A percentile compares a stretch with the other conserved stretches of the same genome.
phyloP scores from a whole-genome alignment of 1,140 invertebrate genomes.

The Drosophila kohkoa region DNA sequence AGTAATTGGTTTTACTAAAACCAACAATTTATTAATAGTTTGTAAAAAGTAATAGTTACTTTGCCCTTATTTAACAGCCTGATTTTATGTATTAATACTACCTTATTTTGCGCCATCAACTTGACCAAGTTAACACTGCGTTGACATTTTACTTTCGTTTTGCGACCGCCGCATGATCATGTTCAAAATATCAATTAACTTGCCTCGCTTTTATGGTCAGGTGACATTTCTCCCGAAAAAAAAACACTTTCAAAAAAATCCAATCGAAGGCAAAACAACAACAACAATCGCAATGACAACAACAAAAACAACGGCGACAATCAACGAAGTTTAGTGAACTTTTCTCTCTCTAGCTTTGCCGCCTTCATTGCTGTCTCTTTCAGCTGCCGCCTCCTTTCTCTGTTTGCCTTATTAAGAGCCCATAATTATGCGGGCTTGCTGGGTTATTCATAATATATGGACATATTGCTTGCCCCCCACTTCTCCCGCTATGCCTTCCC shows the following conservation, averaged over 20 bases:
- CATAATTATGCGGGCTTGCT: slow-evolving; percentile 68
- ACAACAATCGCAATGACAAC: slow-evolving; percentile 36
- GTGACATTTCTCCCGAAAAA: slow-evolving; percentile 35
- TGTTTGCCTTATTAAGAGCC: slow-evolving; percentile 49
- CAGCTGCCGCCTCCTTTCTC: slow-evolving; percentile 33
- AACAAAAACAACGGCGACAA: slow-evolving; percentile 12
- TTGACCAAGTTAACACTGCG: slow-evolving; percentile 5
- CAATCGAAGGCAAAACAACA: slow-evolving; percentile 19
- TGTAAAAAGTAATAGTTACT: background rate
- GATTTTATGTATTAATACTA: background rate
- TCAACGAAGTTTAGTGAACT: slow-evolving; percentile 68
- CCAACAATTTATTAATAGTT: no score
- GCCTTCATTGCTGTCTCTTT: background rate
- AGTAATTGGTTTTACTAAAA: no score
- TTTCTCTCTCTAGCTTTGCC: slow-evolving; percentile 9
- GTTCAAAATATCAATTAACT: slow-evolving; percentile 43
- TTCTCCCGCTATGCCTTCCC: background rate
- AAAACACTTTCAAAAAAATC: slow-evolving; percentile 41
- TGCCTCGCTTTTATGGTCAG: slow-evolving; percentile 50
- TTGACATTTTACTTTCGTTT: slow-evolving; percentile 44
- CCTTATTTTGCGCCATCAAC: background rate
- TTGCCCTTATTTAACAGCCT: background rate
- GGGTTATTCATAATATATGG: slow-evolving; percentile 30
- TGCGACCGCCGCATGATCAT: slow-evolving; percentile 14
- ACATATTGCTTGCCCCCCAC: background rate